A percentile compares a stretch with the other conserved stretches of the same genome.
These are phyloP conservation scores for Gortyna flavago DNA, from an alignment of 2,888 invertebrate species.

Conservation along the genomic window DNA sequence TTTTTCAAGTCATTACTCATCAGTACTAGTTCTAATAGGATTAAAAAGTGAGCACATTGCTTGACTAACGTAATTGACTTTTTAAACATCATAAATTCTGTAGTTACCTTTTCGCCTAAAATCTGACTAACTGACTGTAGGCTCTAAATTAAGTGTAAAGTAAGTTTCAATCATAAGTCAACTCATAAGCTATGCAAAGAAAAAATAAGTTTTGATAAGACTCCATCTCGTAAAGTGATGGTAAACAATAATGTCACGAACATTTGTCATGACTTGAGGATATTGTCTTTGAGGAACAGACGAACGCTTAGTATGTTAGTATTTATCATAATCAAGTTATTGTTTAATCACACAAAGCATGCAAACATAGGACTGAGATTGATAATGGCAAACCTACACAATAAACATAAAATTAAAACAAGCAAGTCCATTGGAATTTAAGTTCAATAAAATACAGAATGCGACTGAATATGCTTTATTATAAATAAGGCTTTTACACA, in stretches of 20 bases:
- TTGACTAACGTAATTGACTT: slow-evolving; percentile 17
- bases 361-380: slow-evolving; percentile 66
- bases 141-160: neutral
- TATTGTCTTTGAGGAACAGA: slow-evolving; percentile 37
- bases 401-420: slow-evolving; percentile 83
- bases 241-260: slow-evolving; percentile 13
- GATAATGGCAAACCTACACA: slow-evolving; percentile 90
- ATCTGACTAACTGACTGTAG: slow-evolving; percentile 13
- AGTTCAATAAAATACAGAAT: slow-evolving; percentile 86
- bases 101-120: neutral
- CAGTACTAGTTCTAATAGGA: slow-evolving; percentile 9
- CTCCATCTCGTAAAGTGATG: slow-evolving; percentile 10
- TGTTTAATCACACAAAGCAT: slow-evolving; percentile 65
- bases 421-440: slow-evolving; percentile 72
- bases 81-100: slow-evolving; percentile 11
- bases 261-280: slow-evolving; percentile 19
- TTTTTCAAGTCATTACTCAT: slow-evolving; percentile 28
- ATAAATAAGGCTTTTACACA: slow-evolving; percentile 87
- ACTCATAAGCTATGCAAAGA: slow-evolving; percentile 49
- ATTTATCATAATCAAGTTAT: slow-evolving; percentile 48
- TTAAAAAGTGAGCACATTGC: slow-evolving; percentile 28
- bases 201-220: slow-evolving; percentile 46
- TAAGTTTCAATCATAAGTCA: slow-evolving; percentile 4
- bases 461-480: slow-evolving; percentile 88
- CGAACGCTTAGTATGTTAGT: slow-evolving; percentile 54